Evolutionary conservation across 2,888 invertebrate species (phyloP).

Genomic region (Blastobasis adustella): DNA sequence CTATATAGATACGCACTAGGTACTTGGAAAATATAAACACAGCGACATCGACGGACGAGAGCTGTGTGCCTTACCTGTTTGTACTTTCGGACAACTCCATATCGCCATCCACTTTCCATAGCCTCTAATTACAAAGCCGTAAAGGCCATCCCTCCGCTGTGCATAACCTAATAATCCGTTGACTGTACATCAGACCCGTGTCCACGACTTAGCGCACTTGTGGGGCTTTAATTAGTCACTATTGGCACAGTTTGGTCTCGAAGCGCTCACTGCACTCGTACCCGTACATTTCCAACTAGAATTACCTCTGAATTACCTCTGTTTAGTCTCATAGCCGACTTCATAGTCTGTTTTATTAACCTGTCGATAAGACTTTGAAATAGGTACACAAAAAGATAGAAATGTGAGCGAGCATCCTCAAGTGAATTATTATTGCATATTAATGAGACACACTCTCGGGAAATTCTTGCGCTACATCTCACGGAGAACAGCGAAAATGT

Average conservation of each 20-base stretch:
- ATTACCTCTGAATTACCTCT: background rate
- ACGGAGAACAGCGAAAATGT: slow-evolving; percentile 72
- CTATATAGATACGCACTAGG: too few species aligned
- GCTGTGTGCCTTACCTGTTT: too few species aligned
- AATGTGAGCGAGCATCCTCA: background rate
- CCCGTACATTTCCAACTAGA: background rate
- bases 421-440: slow-evolving; percentile 11
- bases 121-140: too few species aligned
- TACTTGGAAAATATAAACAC: too few species aligned
- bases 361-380: background rate
- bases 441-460: slow-evolving; percentile 36
- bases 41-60: too few species aligned
- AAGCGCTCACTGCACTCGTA: slow-evolving; percentile 21
- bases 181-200: too few species aligned
- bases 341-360: too few species aligned
- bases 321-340: background rate
- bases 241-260: slow-evolving; percentile 46
- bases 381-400: background rate
- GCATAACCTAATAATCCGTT: too few species aligned
- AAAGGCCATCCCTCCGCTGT: too few species aligned
- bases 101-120: too few species aligned
- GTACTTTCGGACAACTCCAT: too few species aligned
- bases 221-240: slow-evolving; percentile 59
- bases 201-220: slow-evolving; percentile 39
- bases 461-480: slow-evolving; percentile 30